Evolutionary conservation across 2,797 vertebrate species (phyloP).

Genomic region (Pipistrellus pygmaeus): DNA sequence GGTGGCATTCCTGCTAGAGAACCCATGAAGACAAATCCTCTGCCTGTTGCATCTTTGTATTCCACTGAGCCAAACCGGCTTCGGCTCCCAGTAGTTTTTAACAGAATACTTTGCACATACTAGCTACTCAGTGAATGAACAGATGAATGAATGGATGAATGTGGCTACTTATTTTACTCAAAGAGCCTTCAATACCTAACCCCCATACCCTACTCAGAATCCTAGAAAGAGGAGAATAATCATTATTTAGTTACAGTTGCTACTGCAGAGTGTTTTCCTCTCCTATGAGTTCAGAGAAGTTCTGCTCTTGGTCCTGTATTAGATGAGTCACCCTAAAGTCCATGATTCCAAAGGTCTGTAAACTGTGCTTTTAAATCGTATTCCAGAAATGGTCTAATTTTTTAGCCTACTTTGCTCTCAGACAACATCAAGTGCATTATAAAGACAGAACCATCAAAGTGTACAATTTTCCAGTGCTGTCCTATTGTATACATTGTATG

Average conservation of each 20-base stretch:
- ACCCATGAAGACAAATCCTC: neutral
- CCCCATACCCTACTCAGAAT: neutral
- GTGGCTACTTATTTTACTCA: neutral
- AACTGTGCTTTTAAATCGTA: neutral
- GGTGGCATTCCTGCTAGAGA: neutral
- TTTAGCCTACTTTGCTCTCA: constrained; percentile 8
- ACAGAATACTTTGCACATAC: neutral
- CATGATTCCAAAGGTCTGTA: neutral
- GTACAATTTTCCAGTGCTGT: neutral
- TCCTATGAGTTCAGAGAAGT: neutral
- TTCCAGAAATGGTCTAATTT: neutral
- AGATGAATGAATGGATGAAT: neutral
- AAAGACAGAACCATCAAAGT: neutral
- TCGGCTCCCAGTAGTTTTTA: neutral
- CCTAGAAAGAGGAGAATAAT: neutral
- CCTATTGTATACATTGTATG: neutral
- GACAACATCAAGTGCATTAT: neutral
- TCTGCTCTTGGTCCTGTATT: neutral
- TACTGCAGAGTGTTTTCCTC: neutral
- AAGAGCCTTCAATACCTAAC: neutral
- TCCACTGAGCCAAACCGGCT: no score
- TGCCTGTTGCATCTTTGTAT: neutral
- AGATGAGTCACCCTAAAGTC: neutral
- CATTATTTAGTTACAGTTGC: neutral
- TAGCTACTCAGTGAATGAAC: neutral